Percentiles rank a stretch among this genome's conserved stretches.
Conservation (phyloP, 2,113 vertebrate species). For the Pogonocichla stellata region DNA sequence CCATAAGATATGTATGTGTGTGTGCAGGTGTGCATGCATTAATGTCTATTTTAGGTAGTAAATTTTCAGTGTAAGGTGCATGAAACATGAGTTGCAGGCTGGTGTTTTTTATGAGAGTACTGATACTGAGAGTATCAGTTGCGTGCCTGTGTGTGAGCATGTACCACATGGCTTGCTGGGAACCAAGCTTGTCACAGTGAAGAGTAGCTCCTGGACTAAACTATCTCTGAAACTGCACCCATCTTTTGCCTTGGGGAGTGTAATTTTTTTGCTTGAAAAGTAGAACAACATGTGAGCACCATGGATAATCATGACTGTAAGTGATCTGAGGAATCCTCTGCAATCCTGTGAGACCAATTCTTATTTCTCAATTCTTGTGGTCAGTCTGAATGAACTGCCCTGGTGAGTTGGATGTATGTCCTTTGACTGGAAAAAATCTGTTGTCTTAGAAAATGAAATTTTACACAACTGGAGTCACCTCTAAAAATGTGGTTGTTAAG, state of each 20-base stretch:
- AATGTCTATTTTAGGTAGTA: not conserved
- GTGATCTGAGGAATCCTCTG: not conserved
- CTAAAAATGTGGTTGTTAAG: not conserved
- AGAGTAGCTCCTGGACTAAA: not conserved
- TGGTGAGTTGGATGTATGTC: not conserved
- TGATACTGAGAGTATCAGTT: not conserved
- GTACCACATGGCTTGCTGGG: not conserved
- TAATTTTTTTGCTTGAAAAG: not conserved
- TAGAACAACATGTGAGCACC: not conserved
- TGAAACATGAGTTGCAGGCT: not conserved
- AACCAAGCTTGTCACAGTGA: not conserved
- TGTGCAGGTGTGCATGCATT: not conserved
- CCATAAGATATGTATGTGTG: accelerated
- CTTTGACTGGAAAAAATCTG: not conserved
- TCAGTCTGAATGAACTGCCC: not conserved
- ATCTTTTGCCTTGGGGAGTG: not conserved
- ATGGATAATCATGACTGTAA: not conserved
- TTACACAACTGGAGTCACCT: not conserved
- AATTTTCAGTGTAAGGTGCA: not conserved
- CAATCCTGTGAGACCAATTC: not conserved
- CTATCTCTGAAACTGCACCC: not conserved
- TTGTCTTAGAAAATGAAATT: not conserved
- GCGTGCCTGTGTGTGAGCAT: not conserved
- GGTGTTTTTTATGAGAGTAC: not conserved
- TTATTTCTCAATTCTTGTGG: not conserved